phyloP scores from a whole-genome alignment of 1,140 invertebrate species.

The Olivierus martensii region DNA sequence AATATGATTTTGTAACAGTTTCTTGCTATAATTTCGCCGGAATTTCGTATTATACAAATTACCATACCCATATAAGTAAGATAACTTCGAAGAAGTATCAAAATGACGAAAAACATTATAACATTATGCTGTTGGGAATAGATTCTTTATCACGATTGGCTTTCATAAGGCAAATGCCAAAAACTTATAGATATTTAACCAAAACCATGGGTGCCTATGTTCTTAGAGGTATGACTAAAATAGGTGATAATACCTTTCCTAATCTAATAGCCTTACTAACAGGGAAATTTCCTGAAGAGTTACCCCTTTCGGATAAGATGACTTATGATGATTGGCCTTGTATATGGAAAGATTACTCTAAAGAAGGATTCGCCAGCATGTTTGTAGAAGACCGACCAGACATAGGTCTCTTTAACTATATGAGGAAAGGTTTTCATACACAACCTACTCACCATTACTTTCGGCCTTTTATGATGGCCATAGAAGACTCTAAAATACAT shows the following conservation, averaged over 20 bases:
- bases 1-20: constrained; percentile 9
- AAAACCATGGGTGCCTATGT: constrained; percentile 49
- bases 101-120: not conserved
- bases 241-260: constrained; percentile 34
- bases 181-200: constrained; percentile 50
- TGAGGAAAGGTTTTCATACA: constrained; percentile 18
- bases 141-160: constrained; percentile 24
- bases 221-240: constrained; percentile 36
- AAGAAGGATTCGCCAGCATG: constrained; percentile 20
- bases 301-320: not conserved
- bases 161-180: constrained; percentile 24
- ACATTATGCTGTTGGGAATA: constrained; percentile 23
- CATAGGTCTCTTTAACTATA: constrained; percentile 20
- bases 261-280: constrained; percentile 31
- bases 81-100: not conserved
- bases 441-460: constrained; percentile 24
- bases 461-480: constrained; percentile 20
- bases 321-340: constrained; percentile 18
- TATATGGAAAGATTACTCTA: constrained; percentile 21
- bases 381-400: constrained; percentile 21
- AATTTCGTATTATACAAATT: constrained; percentile 12
- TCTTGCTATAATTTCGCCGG: constrained; percentile 17
- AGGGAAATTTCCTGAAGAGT: constrained; percentile 18
- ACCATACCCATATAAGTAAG: not conserved
- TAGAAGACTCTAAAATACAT: constrained; percentile 16